Base-by-base conservation (phyloP, 2,797 vertebrate species). In the Syngnathus acus region DNA sequence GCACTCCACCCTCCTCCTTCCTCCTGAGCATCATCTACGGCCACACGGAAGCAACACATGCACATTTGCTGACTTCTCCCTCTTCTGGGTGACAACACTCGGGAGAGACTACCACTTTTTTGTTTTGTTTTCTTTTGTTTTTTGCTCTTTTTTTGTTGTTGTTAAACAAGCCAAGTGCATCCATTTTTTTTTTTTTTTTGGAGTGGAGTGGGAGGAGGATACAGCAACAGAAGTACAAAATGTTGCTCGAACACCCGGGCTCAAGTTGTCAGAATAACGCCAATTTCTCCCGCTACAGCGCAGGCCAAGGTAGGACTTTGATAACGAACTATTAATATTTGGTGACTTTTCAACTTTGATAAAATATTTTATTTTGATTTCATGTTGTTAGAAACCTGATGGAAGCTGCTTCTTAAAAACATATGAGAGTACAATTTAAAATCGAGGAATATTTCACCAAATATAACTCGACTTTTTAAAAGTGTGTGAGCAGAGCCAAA, bases 181-280 rank as follows among this genome's bases (percentile, higher is more conserved):
- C 62, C 11, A 38, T 58, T 58, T 64, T 63, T 26, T 60, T n/a
- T 21, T 54, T 54, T 62, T 62, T 21, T 58, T 57, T 37, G 2
- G n/a, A 40, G 57, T 2, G 21, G 11, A 9, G 45, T 11, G 32
- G 38, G 57, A 32, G 73, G 67, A 71, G 84, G 85, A 85, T 82
- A 85, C 53, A 38, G 10, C 68, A 73, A 6, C 39, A 17, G 45
- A 8, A 13, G 10, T 65, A 62, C 65, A 80, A 67, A 65, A 94
- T 94, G 93, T 81, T 94, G 85, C 91, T 94, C 21, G 93, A 94
- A 71, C 90, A 93, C 78, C 90, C 92, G 66, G 91, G 92, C 68
- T 90, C 90, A 38, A 90, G 90, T 67, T 90, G 89, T 77, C 89
- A 91, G 55, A 90, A 80, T 72, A 85, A 87, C 3, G 78, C 89